phyloP scores from a whole-genome alignment of 2,113 vertebrate species.

The Lampris megalopsis region DNA sequence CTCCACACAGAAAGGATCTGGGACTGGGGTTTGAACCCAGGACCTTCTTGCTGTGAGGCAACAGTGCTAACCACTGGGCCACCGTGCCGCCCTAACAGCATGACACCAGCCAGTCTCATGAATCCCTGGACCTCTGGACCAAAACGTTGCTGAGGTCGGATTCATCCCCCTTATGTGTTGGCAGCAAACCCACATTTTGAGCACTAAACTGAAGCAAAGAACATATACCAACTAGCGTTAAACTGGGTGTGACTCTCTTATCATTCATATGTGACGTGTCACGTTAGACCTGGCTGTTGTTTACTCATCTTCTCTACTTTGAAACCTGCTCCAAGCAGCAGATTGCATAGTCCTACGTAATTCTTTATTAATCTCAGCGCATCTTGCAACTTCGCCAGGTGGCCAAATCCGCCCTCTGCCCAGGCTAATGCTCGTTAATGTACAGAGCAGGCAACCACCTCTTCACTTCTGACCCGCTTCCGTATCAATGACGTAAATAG shows the following conservation, averaged over 20 bases:
- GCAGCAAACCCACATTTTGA: conserved; percentile 68
- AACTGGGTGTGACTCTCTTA: conserved; percentile 33
- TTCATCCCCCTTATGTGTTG: conserved; percentile 36
- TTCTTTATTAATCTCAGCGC: conserved; percentile 36
- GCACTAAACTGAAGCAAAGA: conserved; percentile 49
- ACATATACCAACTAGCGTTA: conserved; percentile 42
- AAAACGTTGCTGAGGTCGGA: conserved; percentile 26
- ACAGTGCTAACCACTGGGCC: too few relatives aligned
- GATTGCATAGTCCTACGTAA: background rate
- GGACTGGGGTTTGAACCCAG: too few relatives aligned
- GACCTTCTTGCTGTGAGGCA: too few relatives aligned
- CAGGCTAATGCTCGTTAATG: conserved; percentile 65
- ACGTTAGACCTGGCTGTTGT: conserved; percentile 46
- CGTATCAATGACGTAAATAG: conserved; percentile 63
- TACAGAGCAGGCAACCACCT: conserved; percentile 45
- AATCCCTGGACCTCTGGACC: conserved; percentile 38
- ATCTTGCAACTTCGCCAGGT: conserved; percentile 62
- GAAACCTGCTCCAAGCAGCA: background rate
- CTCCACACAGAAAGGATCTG: too few relatives aligned
- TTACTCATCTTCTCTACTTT: background rate
- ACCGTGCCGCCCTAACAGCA: background rate
- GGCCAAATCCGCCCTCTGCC: conserved; percentile 64
- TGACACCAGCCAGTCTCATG: conserved; percentile 46
- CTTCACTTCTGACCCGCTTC: conserved; percentile 47
- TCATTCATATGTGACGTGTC: conserved; percentile 47